These are phyloP conservation scores for Eledona agricola DNA, from an alignment of 2,888 invertebrate genomes.

Conservation along the genomic window DNA sequence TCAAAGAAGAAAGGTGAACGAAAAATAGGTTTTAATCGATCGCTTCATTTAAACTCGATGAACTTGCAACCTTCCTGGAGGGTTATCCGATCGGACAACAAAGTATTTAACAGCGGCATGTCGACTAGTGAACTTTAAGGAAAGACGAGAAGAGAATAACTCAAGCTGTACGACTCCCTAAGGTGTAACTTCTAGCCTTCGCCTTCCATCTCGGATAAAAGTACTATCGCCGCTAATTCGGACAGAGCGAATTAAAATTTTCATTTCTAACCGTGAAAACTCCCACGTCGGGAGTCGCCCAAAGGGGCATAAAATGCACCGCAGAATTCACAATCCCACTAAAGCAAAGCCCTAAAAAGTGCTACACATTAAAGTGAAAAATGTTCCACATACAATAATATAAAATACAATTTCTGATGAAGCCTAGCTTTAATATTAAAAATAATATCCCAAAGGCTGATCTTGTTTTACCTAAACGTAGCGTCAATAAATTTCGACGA, in stretches of 20 bases:
- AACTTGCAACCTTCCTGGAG: no score
- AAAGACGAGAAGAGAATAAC: slow-evolving; percentile 56
- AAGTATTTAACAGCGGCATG: slow-evolving; percentile 55
- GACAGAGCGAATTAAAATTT: slow-evolving; percentile 26
- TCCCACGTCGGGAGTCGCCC: no score
- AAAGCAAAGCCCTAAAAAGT: no score
- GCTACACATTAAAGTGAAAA: no score
- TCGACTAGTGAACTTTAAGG: slow-evolving; percentile 54
- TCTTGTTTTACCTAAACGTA: slow-evolving; percentile 22
- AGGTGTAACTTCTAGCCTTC: slow-evolving; percentile 43
- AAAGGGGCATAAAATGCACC: no score
- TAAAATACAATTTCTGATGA: no score
- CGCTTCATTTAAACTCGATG: no score
- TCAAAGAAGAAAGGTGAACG: slow-evolving; percentile 6
- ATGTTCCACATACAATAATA: no score
- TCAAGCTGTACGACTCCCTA: slow-evolving; percentile 46
- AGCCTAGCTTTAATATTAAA: no score
- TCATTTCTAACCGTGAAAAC: slow-evolving; percentile 12
- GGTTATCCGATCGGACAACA: slow-evolving; percentile 52
- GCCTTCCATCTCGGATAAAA: slow-evolving; percentile 32
- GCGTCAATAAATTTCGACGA: slow-evolving; percentile 29
- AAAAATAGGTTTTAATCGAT: background rate
- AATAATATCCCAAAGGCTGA: no score
- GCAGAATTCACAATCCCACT: no score
- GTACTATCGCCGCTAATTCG: slow-evolving; percentile 37